Conservation (phyloP, 2,113 vertebrate genomes). For the Elephas maximus region DNA sequence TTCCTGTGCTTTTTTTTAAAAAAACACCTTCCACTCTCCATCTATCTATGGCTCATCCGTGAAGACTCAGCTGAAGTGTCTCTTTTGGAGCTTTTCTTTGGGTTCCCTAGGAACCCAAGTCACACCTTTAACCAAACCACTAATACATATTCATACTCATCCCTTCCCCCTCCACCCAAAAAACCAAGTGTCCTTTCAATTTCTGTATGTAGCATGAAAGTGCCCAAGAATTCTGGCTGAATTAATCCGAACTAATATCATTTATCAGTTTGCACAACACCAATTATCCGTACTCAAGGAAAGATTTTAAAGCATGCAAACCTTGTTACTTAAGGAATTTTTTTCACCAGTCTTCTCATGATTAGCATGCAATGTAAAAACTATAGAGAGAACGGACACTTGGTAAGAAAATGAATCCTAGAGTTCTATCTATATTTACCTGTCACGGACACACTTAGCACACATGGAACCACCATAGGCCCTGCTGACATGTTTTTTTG, state of each 20-base stretch:
- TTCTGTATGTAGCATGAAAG: background rate
- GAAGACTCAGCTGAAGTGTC: background rate
- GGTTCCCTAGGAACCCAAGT: background rate
- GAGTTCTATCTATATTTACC: slow-evolving; percentile 87
- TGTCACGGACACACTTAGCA: slow-evolving; percentile 98
- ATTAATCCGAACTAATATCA: background rate
- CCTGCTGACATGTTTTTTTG: slow-evolving; percentile 98
- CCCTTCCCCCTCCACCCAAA: background rate
- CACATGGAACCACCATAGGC: slow-evolving; percentile 99
- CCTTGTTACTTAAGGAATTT: background rate
- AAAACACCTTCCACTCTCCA: background rate
- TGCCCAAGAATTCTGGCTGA: background rate
- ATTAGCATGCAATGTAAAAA: background rate
- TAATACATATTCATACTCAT: background rate
- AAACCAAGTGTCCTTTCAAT: background rate
- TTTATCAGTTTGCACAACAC: background rate
- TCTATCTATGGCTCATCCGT: background rate
- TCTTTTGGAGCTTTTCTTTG: background rate
- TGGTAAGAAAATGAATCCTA: background rate
- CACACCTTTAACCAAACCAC: background rate
- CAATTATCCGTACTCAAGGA: background rate
- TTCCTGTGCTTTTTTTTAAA: background rate
- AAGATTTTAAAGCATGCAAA: background rate
- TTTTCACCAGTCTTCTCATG: background rate
- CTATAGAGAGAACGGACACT: too few species aligned